A percentile compares a stretch with the other conserved stretches of the same genome.
These are phyloP conservation scores for Phenganax marumi DNA, from an alignment of 92 coral and sea anemone species.

Conservation along the genomic window DNA sequence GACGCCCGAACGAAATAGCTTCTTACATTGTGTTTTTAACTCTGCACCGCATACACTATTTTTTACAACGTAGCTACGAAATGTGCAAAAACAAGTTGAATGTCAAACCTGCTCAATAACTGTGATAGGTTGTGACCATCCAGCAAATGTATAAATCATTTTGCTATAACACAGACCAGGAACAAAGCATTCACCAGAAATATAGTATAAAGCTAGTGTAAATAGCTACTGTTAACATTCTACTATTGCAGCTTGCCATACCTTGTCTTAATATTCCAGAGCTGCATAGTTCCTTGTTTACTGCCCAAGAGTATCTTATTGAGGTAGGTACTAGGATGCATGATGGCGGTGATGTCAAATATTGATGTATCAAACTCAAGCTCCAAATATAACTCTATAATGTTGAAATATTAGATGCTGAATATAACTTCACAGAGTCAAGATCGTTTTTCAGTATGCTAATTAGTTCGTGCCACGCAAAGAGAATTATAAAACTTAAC, in stretches of 20 bases:
- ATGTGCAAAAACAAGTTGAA: background rate
- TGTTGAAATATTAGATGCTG: background rate
- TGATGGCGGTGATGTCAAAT: slow-evolving; percentile 74
- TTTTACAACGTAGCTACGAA: background rate
- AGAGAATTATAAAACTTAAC: too few relatives aligned
- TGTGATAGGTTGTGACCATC: slow-evolving; percentile 87
- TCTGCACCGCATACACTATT: background rate
- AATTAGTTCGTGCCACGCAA: too few relatives aligned
- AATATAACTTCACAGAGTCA: too few relatives aligned
- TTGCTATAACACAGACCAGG: slow-evolving; percentile 56
- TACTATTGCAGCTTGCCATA: slow-evolving; percentile 10
- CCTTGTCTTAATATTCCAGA: slow-evolving; percentile 97
- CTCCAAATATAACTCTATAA: slow-evolving; percentile 77
- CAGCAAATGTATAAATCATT: slow-evolving; percentile 76
- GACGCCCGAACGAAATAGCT: too few relatives aligned
- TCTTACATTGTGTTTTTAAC: too few relatives aligned
- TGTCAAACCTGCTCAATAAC: slow-evolving; percentile 79
- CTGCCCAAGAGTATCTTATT: slow-evolving; percentile 90
- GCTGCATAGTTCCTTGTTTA: slow-evolving; percentile 85
- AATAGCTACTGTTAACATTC: too few relatives aligned
- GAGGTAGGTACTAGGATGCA: slow-evolving; percentile 95
- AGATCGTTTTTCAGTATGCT: too few relatives aligned
- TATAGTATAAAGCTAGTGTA: background rate
- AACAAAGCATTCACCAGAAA: background rate
- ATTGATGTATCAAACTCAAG: slow-evolving; percentile 67